Evolutionary conservation across 2,113 vertebrate genomes (phyloP), one percentile per base, ranked within the genome.

Genomic region (Alectura lathami): DNA sequence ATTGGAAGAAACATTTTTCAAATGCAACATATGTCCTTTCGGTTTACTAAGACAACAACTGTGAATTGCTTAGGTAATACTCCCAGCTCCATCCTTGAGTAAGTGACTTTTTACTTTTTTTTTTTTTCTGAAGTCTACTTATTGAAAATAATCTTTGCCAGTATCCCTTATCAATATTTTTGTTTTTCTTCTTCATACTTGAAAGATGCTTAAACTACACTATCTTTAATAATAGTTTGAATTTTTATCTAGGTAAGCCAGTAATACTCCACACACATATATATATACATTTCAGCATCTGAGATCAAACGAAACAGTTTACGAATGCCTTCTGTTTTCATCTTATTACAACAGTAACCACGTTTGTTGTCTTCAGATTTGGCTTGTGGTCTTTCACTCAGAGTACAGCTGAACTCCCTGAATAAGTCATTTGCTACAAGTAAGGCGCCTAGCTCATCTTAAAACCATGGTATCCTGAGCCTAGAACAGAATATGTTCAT

Each of bases 391-490:
- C 40, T 60, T 75, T 48, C 51, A 74, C 21, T 42, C 53, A 26
- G 54, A 78, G 68, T 29, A 74, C 4, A 6, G 50, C 21, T 67
- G 36, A 86, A 68, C 11, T 96, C 88, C 90, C 86, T 95, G 89
- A 96, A 95, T 66, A 83, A 87, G 62, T 53, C 6, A 90, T 50
- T 82, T 82, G 34, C 32, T 79, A 76, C 11, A 64, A 91, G n/a
- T 77, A 88, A 93, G 73, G 88, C 23, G 50, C 45, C 83, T 72
- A 68, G 29, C 17, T 88, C 62, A 34, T 59, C 40, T 38, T 73
- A 36, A 88, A 95, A 59, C 63, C 51, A 21, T 29, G 54, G 26
- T 69, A 29, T 40, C 63, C 72, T 91, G 77, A 95, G 57, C 76
- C 45, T 76, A 42, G 48, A 51, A 67, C 38, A 83, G 48, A 73